These are phyloP conservation scores for Rostratula benghalensis DNA, from an alignment of 2,113 vertebrate species.

Conservation along the genomic window DNA sequence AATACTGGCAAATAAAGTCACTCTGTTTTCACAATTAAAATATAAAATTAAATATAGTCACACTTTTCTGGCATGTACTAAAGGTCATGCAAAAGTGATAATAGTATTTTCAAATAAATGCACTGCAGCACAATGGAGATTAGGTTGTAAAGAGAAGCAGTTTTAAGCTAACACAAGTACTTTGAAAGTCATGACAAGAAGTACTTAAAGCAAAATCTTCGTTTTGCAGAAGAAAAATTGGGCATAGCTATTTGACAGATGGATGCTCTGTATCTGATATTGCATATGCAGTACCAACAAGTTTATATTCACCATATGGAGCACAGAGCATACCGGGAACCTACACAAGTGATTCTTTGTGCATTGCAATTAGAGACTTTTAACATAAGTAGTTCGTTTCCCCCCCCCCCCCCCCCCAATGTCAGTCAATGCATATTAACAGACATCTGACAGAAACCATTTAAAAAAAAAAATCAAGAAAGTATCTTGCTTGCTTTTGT, in stretches of 20 bases:
- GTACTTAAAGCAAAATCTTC: not conserved
- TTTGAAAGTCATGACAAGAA: slow-evolving; percentile 25
- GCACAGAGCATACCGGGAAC: not conserved
- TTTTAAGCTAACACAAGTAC: slow-evolving; percentile 24
- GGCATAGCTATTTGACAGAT: slow-evolving; percentile 1
- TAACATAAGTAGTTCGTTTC: not conserved
- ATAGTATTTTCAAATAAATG: slow-evolving; percentile 45
- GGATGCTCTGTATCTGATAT: slow-evolving; percentile 36
- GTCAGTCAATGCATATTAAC: slow-evolving; percentile 1
- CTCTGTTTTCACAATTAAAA: not conserved
- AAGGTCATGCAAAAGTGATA: slow-evolving; percentile 33
- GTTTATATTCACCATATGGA: slow-evolving; percentile 25
- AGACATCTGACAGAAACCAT: slow-evolving; percentile 9
- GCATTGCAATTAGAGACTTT: not conserved
- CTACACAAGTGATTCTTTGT: slow-evolving; percentile 17
- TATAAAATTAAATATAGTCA: slow-evolving; percentile 1
- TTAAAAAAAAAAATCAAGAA: not conserved
- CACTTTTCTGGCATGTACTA: slow-evolving; percentile 17
- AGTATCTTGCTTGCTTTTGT: not conserved
- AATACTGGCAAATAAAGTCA: not conserved
- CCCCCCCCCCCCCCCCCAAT: not conserved
- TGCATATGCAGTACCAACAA: slow-evolving; percentile 39
- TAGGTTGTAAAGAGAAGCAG: not conserved
- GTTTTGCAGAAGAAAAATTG: slow-evolving; percentile 14
- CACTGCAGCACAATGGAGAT: not conserved